phyloP scores from a whole-genome alignment of 2,113 vertebrate species.

The Nicator chloris region DNA sequence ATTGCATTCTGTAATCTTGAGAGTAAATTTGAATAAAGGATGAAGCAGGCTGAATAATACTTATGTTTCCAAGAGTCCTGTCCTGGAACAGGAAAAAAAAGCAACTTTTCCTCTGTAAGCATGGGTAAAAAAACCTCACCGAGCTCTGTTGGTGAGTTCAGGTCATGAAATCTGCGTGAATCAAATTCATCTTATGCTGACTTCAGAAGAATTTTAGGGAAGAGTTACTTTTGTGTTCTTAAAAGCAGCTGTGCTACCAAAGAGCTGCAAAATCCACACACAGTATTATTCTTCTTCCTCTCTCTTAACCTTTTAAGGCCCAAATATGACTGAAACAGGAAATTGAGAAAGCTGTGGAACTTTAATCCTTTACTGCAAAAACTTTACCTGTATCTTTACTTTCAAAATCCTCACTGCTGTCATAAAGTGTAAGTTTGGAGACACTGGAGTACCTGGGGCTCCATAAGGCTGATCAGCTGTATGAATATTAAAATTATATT shows the following conservation, averaged over 20 bases:
- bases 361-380: not conserved
- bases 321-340: not conserved
- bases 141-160: not conserved
- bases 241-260: not conserved
- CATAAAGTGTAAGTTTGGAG: not conserved
- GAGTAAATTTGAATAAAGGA: constrained; percentile 19
- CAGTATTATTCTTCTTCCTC: not conserved
- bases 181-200: not conserved
- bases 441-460: not conserved
- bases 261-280: not conserved
- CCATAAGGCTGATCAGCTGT: not conserved
- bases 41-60: not conserved
- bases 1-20: constrained; percentile 15
- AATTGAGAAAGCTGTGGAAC: not conserved
- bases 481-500: not conserved
- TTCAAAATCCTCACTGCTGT: not conserved
- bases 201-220: not conserved
- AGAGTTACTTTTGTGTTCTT: not conserved
- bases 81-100: not conserved
- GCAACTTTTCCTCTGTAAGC: not conserved
- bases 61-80: not conserved
- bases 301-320: not conserved
- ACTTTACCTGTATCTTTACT: not conserved
- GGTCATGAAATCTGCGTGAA: not conserved
- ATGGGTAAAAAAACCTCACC: not conserved